phyloP scores from a whole-genome alignment of 2,888 invertebrate genomes.

The Aspidiotus rigidus region DNA sequence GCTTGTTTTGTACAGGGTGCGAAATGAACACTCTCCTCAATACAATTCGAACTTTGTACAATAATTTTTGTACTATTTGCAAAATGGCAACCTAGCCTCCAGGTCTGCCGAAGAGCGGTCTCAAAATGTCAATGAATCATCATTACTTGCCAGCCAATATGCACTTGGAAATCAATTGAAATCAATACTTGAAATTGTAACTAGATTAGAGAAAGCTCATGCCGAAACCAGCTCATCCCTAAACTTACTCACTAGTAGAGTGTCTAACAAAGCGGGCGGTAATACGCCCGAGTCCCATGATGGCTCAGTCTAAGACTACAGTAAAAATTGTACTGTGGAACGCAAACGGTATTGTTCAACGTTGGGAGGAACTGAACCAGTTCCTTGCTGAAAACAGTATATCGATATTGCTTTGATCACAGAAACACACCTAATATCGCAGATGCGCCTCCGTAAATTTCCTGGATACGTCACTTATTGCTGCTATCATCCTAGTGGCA shows the following conservation, averaged over 20 bases:
- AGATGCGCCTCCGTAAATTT: slow-evolving; percentile 1
- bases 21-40: too few species aligned
- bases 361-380: background rate
- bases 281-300: background rate
- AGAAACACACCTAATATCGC: background rate
- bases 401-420: background rate
- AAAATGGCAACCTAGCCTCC: too few species aligned
- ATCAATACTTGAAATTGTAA: background rate
- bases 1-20: too few species aligned
- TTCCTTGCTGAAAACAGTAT: background rate
- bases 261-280: background rate
- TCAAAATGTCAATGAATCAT: background rate
- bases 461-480: background rate
- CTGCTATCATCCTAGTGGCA: slow-evolving; percentile 1
- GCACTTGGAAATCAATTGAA: background rate
- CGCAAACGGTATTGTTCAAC: background rate
- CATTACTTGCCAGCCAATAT: background rate
- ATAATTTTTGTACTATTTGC: too few species aligned
- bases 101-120: background rate
- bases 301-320: background rate
- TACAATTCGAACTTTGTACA: too few species aligned
- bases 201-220: background rate
- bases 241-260: background rate
- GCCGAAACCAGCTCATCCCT: background rate
- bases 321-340: background rate